Conservation (phyloP, 1,140 invertebrate species). For the Pachypsylla venusta region DNA sequence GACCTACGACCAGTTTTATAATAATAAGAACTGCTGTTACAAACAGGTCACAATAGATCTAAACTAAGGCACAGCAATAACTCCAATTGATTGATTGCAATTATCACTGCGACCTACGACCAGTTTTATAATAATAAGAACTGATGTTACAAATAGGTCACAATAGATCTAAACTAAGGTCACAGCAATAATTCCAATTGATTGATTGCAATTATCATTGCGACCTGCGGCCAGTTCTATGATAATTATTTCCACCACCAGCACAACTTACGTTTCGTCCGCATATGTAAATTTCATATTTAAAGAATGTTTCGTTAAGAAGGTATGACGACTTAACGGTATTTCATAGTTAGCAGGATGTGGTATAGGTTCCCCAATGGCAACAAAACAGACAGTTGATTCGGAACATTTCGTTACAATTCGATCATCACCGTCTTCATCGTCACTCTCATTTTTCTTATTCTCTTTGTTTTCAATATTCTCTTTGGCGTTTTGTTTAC, state of each 20-base stretch:
- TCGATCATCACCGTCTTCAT: conserved; percentile 22
- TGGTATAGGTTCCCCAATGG: conserved; percentile 73
- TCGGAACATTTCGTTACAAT: conserved; percentile 22
- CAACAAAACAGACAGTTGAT: conserved; percentile 41
- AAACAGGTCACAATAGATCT: too few relatives aligned
- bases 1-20: too few relatives aligned
- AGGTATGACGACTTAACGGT: conserved; percentile 62
- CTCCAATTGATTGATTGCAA: too few relatives aligned
- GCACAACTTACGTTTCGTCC: conserved; percentile 68
- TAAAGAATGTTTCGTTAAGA: conserved; percentile 76
- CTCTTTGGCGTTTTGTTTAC: neutral
- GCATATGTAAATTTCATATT: conserved; percentile 91
- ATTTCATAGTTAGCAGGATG: conserved; percentile 87
- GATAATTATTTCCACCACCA: neutral
- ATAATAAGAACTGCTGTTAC: too few relatives aligned
- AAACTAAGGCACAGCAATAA: too few relatives aligned
- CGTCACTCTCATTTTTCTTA: conserved; percentile 18
- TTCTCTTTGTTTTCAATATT: conserved; percentile 24
- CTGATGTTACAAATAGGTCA: too few relatives aligned
- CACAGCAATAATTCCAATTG: too few relatives aligned
- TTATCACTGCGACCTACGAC: too few relatives aligned
- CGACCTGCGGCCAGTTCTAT: neutral
- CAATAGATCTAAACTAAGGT: too few relatives aligned
- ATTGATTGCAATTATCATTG: too few relatives aligned
- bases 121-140: too few relatives aligned